Percentiles rank a stretch among this genome's conserved stretches.
phyloP scores from a whole-genome alignment of 2,797 vertebrate genomes.

The Chromobotia macracanthus region DNA sequence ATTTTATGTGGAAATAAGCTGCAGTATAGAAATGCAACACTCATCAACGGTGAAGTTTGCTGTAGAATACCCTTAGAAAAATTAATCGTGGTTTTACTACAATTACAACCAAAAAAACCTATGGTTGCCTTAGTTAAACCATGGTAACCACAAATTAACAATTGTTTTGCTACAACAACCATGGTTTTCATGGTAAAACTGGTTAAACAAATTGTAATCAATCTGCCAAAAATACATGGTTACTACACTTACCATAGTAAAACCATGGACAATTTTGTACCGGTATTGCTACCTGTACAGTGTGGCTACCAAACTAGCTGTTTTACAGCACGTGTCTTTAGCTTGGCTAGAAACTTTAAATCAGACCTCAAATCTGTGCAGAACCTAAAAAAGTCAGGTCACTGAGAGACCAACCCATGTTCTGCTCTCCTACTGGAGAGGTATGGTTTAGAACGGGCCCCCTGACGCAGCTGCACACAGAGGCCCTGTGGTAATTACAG shows the following conservation, averaged over 20 bases:
- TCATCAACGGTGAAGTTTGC: not conserved
- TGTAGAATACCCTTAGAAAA: not conserved
- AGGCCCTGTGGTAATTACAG: constrained; percentile 49
- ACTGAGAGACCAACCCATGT: not conserved
- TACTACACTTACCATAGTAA: too few species aligned
- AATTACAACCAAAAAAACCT: too few species aligned
- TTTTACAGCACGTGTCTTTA: not conserved
- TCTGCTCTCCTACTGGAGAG: not conserved
- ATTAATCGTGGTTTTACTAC: too few species aligned
- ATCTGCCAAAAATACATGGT: too few species aligned
- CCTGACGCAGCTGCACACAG: constrained; percentile 36
- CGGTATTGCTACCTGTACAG: not conserved
- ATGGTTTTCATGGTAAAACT: too few species aligned
- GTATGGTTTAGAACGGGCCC: constrained; percentile 30
- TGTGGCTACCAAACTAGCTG: not conserved
- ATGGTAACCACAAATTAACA: too few species aligned
- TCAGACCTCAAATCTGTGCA: not conserved
- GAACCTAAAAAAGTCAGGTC: not conserved
- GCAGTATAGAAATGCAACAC: not conserved
- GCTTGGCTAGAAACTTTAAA: not conserved
- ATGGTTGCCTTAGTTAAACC: too few species aligned
- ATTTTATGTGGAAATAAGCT: not conserved
- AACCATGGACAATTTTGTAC: too few species aligned
- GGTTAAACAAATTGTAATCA: too few species aligned
- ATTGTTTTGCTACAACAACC: too few species aligned